Evolutionary conservation across 2,888 invertebrate genomes (phyloP).

Genomic region (Stegana nigrithorax): DNA sequence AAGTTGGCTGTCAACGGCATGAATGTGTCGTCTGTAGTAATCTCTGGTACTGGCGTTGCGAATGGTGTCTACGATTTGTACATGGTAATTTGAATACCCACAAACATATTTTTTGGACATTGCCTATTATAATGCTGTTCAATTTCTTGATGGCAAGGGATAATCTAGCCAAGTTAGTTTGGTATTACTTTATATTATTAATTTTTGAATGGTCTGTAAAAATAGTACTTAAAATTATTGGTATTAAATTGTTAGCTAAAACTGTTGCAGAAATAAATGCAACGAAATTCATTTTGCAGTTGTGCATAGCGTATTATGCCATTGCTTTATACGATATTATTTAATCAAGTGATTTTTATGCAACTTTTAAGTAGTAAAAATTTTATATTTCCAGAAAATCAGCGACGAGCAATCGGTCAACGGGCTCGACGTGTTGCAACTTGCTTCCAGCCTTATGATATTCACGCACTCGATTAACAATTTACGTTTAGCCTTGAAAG

Average conservation of each 20-base stretch:
- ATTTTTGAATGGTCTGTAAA: too few species aligned
- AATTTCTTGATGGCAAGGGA: too few species aligned
- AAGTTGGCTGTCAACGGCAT: conserved; percentile 48
- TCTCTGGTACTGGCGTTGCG: conserved; percentile 52
- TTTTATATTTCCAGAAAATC: conserved; percentile 43
- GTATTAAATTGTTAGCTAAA: too few species aligned
- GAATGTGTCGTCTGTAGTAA: conserved; percentile 49
- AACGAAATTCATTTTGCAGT: not conserved
- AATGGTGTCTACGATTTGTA: conserved; percentile 53
- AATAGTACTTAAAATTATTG: too few species aligned
- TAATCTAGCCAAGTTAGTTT: too few species aligned
- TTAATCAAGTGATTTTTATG: not conserved
- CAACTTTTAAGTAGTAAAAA: not conserved
- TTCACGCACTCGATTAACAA: conserved; percentile 61
- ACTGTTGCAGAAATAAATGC: not conserved
- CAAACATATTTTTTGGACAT: not conserved
- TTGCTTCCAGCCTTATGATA: conserved; percentile 54
- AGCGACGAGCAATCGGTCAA: conserved; percentile 46
- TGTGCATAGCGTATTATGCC: not conserved
- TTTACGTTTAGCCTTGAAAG: conserved; percentile 51
- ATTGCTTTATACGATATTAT: not conserved
- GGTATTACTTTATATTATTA: too few species aligned
- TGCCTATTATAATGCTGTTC: not conserved
- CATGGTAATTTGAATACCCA: conserved; percentile 34
- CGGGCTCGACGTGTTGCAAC: conserved; percentile 45